Evolutionary conservation across 2,888 invertebrate genomes (phyloP).

Genomic region (Lithodes maja): DNA sequence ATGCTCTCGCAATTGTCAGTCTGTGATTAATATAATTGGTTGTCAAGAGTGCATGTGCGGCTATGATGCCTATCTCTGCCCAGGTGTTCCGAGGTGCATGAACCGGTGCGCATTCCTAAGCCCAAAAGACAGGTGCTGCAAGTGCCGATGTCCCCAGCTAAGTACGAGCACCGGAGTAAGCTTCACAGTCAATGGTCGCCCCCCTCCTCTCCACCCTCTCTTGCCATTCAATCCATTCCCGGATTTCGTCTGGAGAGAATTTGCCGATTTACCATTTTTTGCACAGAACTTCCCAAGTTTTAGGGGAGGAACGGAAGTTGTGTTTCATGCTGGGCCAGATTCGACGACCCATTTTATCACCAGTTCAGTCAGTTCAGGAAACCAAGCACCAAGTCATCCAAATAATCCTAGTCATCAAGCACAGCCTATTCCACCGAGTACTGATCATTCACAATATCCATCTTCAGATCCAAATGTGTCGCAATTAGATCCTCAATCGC

Average conservation of each 20-base stretch:
- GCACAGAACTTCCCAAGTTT: background rate
- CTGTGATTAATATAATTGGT: conserved; percentile 24
- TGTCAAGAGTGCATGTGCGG: conserved; percentile 51
- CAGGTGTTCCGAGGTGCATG: conserved; percentile 39
- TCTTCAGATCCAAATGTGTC: background rate
- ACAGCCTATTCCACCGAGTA: background rate
- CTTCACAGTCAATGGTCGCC: background rate
- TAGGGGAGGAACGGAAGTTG: background rate
- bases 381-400: background rate
- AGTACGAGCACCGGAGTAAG: background rate
- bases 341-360: conserved; percentile 10
- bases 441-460: background rate
- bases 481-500: background rate
- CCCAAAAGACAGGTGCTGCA: conserved; percentile 44
- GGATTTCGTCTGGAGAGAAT: background rate
- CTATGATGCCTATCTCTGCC: conserved; percentile 42
- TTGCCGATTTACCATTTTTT: background rate
- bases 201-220: background rate
- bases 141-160: conserved; percentile 29
- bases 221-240: conserved; percentile 20
- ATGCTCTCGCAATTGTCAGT: conserved; percentile 35
- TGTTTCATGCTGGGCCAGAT: conserved; percentile 22
- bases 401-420: background rate
- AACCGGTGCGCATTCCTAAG: conserved; percentile 52
- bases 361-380: background rate